Evolutionary conservation across 1,140 invertebrate genomes (phyloP).

Genomic region (Aphaenogaster rudis): DNA sequence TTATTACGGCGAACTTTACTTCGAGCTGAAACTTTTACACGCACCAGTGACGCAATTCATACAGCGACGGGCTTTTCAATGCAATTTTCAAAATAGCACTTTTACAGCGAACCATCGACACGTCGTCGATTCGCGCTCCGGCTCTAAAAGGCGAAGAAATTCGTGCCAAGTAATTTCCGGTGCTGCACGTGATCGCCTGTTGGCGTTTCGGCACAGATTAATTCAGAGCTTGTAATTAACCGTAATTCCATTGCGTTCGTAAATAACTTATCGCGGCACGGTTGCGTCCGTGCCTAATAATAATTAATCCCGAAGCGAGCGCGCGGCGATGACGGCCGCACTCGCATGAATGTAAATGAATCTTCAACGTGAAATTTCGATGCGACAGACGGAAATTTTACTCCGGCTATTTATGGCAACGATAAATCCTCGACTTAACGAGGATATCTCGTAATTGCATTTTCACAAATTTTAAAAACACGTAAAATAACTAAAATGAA

Average conservation of each 20-base stretch:
- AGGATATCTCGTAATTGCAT: neutral
- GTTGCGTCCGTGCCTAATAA: constrained; percentile 59
- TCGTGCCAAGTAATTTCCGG: constrained; percentile 36
- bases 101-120: constrained; percentile 17
- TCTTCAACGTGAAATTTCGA: constrained; percentile 57
- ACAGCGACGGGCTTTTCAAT: constrained; percentile 16
- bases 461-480: constrained; percentile 21
- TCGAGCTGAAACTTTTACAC: constrained; percentile 8
- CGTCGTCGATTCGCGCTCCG: neutral
- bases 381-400: constrained; percentile 49
- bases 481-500: neutral
- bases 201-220: constrained; percentile 41
- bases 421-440: constrained; percentile 28
- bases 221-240: constrained; percentile 58
- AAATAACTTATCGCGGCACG: constrained; percentile 56
- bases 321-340: constrained; percentile 40
- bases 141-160: constrained; percentile 44
- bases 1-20: constrained; percentile 20
- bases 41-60: constrained; percentile 13
- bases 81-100: constrained; percentile 58
- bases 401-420: constrained; percentile 17
- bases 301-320: constrained; percentile 57
- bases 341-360: constrained; percentile 59
- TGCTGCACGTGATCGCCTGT: neutral
- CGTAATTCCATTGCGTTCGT: constrained; percentile 62